Evolutionary conservation across 92 coral and sea anemone species (phyloP).

Genomic region (Palythoa caribaeorum): DNA sequence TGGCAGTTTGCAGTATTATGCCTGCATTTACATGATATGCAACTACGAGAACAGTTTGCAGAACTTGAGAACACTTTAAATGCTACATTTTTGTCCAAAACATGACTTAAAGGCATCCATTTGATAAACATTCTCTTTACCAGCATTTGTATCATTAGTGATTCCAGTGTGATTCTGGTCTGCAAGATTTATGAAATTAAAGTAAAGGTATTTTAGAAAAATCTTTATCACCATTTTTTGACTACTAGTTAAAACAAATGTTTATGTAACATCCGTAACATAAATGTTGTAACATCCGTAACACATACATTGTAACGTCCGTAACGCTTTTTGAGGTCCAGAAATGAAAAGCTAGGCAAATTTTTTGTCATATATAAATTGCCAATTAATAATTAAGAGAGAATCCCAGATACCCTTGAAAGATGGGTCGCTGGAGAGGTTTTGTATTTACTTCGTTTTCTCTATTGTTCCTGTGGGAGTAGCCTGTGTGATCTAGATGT

Average conservation of each 20-base stretch:
- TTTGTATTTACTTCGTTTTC: too few species aligned
- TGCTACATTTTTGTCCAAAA: constrained; percentile 3
- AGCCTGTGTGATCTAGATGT: too few species aligned
- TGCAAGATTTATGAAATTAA: constrained; percentile 2
- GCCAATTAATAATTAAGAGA: neutral
- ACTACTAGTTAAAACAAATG: constrained; percentile 2
- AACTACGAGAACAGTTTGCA: constrained; percentile 4
- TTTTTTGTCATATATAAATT: constrained; percentile 1
- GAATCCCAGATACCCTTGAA: constrained; percentile 6
- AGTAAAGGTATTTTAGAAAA: constrained; percentile 2
- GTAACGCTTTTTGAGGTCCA: constrained; percentile 6
- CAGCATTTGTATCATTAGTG: constrained; percentile 4
- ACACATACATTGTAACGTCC: neutral
- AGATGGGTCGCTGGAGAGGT: too few species aligned
- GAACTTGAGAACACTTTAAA: neutral
- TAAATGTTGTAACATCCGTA: constrained; percentile 1
- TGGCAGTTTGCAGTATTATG: constrained; percentile 1
- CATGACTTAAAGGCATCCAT: constrained; percentile 5
- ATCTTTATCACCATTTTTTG: neutral
- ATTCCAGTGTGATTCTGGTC: constrained; percentile 6
- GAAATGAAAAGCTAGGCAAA: constrained; percentile 4
- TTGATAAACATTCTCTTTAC: constrained; percentile 2
- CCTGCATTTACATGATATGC: constrained; percentile 4
- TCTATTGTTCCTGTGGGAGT: too few species aligned
- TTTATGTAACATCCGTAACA: neutral